A percentile compares a stretch with the other conserved stretches of the same genome.
These are phyloP conservation scores for Apodemus speciosus DNA, from an alignment of 2,113 vertebrate species.

Conservation along the genomic window DNA sequence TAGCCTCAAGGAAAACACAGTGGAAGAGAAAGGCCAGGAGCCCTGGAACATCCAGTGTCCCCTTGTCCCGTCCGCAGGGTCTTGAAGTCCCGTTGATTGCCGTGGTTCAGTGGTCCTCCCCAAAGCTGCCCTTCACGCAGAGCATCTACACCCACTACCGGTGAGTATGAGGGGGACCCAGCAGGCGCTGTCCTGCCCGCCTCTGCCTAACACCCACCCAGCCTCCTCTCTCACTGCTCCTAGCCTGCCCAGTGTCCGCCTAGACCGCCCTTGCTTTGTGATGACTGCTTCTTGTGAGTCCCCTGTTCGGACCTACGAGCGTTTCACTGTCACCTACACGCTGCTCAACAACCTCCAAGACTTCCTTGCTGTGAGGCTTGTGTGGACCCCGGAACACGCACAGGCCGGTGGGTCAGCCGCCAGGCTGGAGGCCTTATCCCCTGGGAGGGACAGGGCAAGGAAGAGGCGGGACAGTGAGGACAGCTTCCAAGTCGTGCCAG, in stretches of 20 bases:
- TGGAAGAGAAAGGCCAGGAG: neutral
- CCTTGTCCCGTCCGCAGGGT: constrained; percentile 83
- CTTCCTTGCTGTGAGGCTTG: constrained; percentile 94
- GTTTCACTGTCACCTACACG: constrained; percentile 94
- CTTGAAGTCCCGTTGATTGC: constrained; percentile 94
- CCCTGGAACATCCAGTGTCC: neutral
- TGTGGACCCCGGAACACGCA: constrained; percentile 93
- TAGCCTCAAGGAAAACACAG: neutral
- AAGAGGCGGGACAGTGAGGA: neutral
- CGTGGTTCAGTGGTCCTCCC: constrained; percentile 94
- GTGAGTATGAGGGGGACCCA: constrained; percentile 71
- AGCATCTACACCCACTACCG: constrained; percentile 96
- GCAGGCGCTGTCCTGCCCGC: neutral
- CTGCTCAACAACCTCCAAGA: constrained; percentile 97
- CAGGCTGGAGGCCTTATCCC: neutral
- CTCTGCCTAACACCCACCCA: neutral
- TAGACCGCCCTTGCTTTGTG: constrained; percentile 93
- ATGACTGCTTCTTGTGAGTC: constrained; percentile 96
- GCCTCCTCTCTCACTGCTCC: constrained; percentile 11
- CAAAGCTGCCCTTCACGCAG: constrained; percentile 94
- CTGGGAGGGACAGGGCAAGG: neutral
- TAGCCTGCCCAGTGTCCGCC: constrained; percentile 92
- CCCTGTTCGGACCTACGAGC: constrained; percentile 87
- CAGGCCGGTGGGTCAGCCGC: constrained; percentile 75
- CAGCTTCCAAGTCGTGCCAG: neutral